Conservation (phyloP, 2,797 vertebrate genomes). For the Anguilla anguilla region DNA sequence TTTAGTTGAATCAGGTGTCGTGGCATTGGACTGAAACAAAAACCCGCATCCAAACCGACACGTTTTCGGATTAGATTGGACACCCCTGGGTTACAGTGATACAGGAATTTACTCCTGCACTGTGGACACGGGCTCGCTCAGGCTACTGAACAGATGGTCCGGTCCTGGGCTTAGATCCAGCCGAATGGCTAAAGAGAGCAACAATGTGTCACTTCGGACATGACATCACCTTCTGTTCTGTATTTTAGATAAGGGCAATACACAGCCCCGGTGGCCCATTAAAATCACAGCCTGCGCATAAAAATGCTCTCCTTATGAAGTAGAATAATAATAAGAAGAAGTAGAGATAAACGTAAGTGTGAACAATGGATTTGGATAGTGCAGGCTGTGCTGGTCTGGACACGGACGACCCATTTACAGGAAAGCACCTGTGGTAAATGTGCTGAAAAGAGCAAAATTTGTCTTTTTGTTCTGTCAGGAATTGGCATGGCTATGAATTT, state of each 20-base stretch:
- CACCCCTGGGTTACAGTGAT: neutral
- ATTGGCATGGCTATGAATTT: neutral
- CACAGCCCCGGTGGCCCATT: neutral
- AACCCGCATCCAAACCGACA: too few species aligned
- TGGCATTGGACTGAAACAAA: too few species aligned
- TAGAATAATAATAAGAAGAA: neutral
- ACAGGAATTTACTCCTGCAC: neutral
- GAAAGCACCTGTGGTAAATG: neutral
- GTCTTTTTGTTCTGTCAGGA: neutral
- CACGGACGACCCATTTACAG: neutral
- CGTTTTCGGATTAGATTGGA: too few species aligned
- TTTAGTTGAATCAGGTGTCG: too few species aligned
- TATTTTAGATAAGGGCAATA: neutral
- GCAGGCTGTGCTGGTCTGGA: neutral
- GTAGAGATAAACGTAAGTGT: neutral
- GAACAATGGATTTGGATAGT: neutral
- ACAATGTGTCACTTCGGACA: constrained; percentile 2
- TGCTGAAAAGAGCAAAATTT: constrained; percentile 4
- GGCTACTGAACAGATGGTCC: constrained; percentile 26
- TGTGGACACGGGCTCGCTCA: neutral
- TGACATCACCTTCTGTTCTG: constrained; percentile 5
- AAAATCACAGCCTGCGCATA: constrained; percentile 6
- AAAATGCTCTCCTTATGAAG: neutral
- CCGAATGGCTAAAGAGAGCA: constrained; percentile 1
- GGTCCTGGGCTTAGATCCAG: neutral